Percentiles rank a stretch among this genome's conserved stretches.
These are phyloP conservation scores for Andrena trimmerana DNA, from an alignment of 2,888 invertebrate species.

Conservation along the genomic window DNA sequence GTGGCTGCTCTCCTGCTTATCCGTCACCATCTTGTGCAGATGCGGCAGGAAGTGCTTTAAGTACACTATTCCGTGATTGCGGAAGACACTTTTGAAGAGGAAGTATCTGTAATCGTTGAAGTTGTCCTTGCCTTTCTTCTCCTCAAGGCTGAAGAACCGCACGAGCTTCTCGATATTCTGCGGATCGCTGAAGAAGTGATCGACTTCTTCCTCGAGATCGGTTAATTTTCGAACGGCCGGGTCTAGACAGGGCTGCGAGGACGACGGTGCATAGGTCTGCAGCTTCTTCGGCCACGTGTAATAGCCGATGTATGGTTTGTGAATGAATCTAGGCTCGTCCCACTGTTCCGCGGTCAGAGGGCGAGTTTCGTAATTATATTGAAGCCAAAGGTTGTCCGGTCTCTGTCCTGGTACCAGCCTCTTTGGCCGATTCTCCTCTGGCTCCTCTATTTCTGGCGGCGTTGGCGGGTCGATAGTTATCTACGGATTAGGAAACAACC, in stretches of 20 bases:
- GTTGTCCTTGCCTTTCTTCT: slow-evolving; percentile 94
- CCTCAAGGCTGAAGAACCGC: slow-evolving; percentile 92
- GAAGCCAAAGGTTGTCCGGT: slow-evolving; percentile 91
- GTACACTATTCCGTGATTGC: slow-evolving; percentile 90
- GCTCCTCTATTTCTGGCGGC: slow-evolving; percentile 22
- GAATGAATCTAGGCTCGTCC: slow-evolving; percentile 90
- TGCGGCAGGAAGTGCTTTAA: slow-evolving; percentile 88
- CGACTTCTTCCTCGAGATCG: slow-evolving; percentile 89
- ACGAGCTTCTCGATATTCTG: slow-evolving; percentile 90
- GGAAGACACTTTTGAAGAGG: slow-evolving; percentile 92
- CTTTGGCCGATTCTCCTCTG: slow-evolving; percentile 33
- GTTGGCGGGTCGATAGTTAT: slow-evolving; percentile 67
- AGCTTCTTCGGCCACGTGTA: slow-evolving; percentile 87
- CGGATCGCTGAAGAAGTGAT: slow-evolving; percentile 89
- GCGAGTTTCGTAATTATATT: slow-evolving; percentile 88
- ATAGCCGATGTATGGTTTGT: slow-evolving; percentile 88
- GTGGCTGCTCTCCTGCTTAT: slow-evolving; percentile 92
- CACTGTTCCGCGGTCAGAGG: slow-evolving; percentile 90
- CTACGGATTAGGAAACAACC: slow-evolving; percentile 59
- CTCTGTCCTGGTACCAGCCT: slow-evolving; percentile 87
- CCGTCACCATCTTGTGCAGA: slow-evolving; percentile 88
- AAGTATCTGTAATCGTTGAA: slow-evolving; percentile 90
- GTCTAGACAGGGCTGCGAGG: slow-evolving; percentile 88
- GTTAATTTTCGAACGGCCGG: slow-evolving; percentile 86
- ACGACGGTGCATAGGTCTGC: slow-evolving; percentile 89